phyloP scores from a whole-genome alignment of 2,113 vertebrate genomes.

The Phaethornis superciliosus region DNA sequence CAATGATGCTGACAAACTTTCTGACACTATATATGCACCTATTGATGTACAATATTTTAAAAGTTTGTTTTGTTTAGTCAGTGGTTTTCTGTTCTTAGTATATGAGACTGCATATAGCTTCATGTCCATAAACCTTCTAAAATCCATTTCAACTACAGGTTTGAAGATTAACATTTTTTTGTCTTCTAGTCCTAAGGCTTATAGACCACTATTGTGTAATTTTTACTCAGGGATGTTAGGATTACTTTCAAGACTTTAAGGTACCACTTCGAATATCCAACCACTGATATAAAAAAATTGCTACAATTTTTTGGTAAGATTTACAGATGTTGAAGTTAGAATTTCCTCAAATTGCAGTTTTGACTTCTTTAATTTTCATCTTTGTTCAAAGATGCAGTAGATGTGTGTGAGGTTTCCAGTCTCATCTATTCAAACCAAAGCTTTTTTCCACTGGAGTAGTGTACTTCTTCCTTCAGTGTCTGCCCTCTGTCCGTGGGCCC shows the following conservation, averaged over 20 bases:
- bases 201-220: not conserved
- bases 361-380: not conserved
- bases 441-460: fast-evolving
- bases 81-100: not conserved
- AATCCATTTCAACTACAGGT: not conserved
- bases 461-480: not conserved
- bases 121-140: not conserved
- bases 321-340: fast-evolving
- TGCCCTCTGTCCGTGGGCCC: not conserved
- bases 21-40: not conserved
- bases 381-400: not conserved
- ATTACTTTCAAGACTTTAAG: not conserved
- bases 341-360: not conserved
- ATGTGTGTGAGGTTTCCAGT: no score
- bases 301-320: not conserved
- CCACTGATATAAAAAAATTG: not conserved
- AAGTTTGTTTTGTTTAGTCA: not conserved
- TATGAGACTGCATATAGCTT: not conserved
- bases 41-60: not conserved
- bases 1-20: slow-evolving; percentile 12
- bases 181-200: not conserved
- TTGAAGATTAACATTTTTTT: not conserved
- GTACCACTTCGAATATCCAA: not conserved
- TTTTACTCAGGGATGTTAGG: not conserved
- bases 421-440: not conserved